Base-by-base conservation (phyloP, 2,113 vertebrate species). In the Baryphthengus martii region DNA sequence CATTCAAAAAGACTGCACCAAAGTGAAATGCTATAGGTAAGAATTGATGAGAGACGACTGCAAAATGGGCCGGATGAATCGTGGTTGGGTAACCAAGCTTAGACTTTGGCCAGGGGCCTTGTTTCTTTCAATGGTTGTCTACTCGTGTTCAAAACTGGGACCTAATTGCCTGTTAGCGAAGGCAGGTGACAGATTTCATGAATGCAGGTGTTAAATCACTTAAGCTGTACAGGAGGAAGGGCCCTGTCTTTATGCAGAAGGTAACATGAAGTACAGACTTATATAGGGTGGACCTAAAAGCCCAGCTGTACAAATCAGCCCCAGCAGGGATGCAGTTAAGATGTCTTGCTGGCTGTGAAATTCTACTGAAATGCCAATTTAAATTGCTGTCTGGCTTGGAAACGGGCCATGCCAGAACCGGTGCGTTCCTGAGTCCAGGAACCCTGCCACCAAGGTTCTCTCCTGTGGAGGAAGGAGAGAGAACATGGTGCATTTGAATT, bases 21-120 rank as follows among this genome's bases (percentile, higher is more conserved):
- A 99, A 98, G 99, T 99, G 96, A 99, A 99, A 98, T 99, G 99
- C 98, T 99, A 99, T 98, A 98, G 99, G 99, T 99, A 95, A 97
- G 98, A 75, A 42, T n/a, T 37, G 53, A 1, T 15, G 5, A 15
- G 17, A n/a, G 23, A 29, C 10, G 28, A 14, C 70, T 77, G 52
- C 0, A 4, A 6, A 40, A 13, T 8, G 13, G 4, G 7, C 31
- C 28, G 47, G 0, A 1, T 12, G 24, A 15, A 10, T 44, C 80
- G 56, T 25, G 55, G 3, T 61, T 52, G 14, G 40, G 40, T 86
- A 44, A 9, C n/a, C 2, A 29, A 45, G 33, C 21, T 78, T 61
- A 3, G 40, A 6, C 21, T 45, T 37, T 20, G 15, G 37, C 17
- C 5, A 35, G 3, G 6, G 31, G 29, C 31, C 8, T 37, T 28